Percentiles rank a stretch among this genome's conserved stretches.
Evolutionary conservation across 2,888 invertebrate species (phyloP).

Genomic region (Abrostola triplasia): DNA sequence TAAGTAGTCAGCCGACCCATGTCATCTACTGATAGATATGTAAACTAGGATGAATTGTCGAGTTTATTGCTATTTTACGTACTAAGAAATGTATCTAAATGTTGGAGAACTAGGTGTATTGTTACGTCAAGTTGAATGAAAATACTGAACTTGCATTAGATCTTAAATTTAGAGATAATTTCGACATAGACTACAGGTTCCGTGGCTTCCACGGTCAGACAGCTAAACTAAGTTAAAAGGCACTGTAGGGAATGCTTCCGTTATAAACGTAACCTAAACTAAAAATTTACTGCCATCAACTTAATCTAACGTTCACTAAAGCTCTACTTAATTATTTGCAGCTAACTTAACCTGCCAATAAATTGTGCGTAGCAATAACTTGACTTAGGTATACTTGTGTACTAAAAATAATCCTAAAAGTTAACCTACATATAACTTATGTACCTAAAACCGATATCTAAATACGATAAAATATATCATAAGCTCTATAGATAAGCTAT

Average conservation of each 20-base stretch:
- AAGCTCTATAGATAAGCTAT: slow-evolving; percentile 37
- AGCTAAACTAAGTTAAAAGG: slow-evolving; percentile 45
- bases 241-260: slow-evolving; percentile 52
- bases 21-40: not conserved
- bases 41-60: not conserved
- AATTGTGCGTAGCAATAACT: not conserved
- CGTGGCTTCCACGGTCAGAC: not conserved
- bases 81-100: not conserved
- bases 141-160: not conserved
- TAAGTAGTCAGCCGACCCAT: slow-evolving; percentile 10
- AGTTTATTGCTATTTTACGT: not conserved
- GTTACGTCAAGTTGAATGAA: too few species aligned
- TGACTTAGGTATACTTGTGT: not conserved
- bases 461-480: slow-evolving; percentile 14
- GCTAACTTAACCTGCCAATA: not conserved
- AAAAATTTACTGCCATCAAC: slow-evolving; percentile 3
- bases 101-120: too few species aligned
- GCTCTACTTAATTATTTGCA: not conserved
- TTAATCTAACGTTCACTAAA: not conserved
- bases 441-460: slow-evolving; percentile 8
- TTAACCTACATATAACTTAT: too few species aligned
- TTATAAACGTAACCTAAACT: slow-evolving; percentile 17
- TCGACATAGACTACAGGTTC: slow-evolving; percentile 1
- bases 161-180: not conserved
- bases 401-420: too few species aligned